Conservation (phyloP, 37 sponge, comb jelly and placozoan species). For the Oscarella lobularis region DNA sequence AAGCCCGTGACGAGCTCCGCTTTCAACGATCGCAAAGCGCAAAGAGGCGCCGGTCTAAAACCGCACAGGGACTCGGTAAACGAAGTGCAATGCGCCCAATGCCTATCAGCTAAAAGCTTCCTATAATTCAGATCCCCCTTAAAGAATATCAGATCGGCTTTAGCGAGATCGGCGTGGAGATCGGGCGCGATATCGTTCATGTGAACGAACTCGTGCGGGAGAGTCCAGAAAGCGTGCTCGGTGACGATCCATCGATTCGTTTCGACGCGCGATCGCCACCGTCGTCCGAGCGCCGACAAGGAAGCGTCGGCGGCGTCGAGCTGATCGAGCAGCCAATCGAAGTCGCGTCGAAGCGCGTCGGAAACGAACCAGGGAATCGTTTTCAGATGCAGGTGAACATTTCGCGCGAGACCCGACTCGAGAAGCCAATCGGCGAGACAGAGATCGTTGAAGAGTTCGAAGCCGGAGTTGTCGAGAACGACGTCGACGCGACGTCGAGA, state of each 20-base stretch:
- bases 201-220: slow-evolving; percentile 65
- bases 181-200: slow-evolving; percentile 72
- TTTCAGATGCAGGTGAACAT: slow-evolving; percentile 75
- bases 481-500: slow-evolving; percentile 46
- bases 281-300: slow-evolving; percentile 32
- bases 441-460: slow-evolving; percentile 89
- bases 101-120: slow-evolving; percentile 84
- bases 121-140: slow-evolving; percentile 99
- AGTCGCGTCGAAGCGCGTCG: slow-evolving; percentile 61
- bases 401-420: slow-evolving; percentile 22
- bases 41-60: slow-evolving; percentile 70
- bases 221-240: slow-evolving; percentile 90
- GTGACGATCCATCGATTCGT: slow-evolving; percentile 28
- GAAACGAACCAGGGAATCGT: slow-evolving; percentile 98
- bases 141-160: slow-evolving; percentile 64
- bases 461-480: slow-evolving; percentile 92
- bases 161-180: slow-evolving; percentile 44
- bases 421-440: slow-evolving; percentile 79
- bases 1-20: slow-evolving; percentile 90
- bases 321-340: slow-evolving; percentile 63
- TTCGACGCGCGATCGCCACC: slow-evolving; percentile 33
- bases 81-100: slow-evolving; percentile 73
- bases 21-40: slow-evolving; percentile 87
- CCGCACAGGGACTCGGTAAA: slow-evolving; percentile 65
- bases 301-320: slow-evolving; percentile 16